Conservation (phyloP, 2,888 invertebrate species). For the Hypolimnas misippus region DNA sequence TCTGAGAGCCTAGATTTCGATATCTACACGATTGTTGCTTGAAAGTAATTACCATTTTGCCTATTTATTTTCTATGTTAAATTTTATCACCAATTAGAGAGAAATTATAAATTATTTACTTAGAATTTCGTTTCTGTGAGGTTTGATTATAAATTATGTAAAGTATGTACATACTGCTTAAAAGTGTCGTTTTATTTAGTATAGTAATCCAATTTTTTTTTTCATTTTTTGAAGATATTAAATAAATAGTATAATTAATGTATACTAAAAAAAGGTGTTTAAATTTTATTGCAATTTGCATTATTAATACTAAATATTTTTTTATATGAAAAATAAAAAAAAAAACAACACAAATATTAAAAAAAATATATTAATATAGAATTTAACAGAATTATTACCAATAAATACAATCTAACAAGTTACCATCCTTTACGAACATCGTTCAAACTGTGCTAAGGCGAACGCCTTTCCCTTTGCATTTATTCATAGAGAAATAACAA, state of each 20-base stretch:
- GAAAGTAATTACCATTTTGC: slow-evolving; percentile 42
- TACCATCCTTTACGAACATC: slow-evolving; percentile 65
- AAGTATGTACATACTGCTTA: not conserved
- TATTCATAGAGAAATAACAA: slow-evolving; percentile 84
- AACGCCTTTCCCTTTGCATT: slow-evolving; percentile 83
- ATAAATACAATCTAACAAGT: slow-evolving; percentile 55
- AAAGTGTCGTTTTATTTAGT: not conserved
- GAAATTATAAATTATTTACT: slow-evolving; percentile 3
- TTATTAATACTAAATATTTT: too few species aligned
- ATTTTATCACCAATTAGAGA: slow-evolving; percentile 22
- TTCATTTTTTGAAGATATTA: too few species aligned
- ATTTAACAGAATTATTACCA: slow-evolving; percentile 47
- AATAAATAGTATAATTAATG: too few species aligned
- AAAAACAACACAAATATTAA: slow-evolving; percentile 6
- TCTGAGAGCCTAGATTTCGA: slow-evolving; percentile 63
- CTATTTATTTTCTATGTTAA: slow-evolving; percentile 31
- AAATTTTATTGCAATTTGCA: too few species aligned
- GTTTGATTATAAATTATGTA: slow-evolving; percentile 3
- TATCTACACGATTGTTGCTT: slow-evolving; percentile 44
- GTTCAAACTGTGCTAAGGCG: slow-evolving; percentile 80
- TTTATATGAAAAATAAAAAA: not conserved
- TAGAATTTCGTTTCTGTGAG: not conserved
- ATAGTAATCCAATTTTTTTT: too few species aligned
- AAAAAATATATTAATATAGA: slow-evolving; percentile 11
- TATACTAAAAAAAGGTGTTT: too few species aligned